Conservation (phyloP, 2,888 invertebrate species). For the Argynnis bischoffii region DNA sequence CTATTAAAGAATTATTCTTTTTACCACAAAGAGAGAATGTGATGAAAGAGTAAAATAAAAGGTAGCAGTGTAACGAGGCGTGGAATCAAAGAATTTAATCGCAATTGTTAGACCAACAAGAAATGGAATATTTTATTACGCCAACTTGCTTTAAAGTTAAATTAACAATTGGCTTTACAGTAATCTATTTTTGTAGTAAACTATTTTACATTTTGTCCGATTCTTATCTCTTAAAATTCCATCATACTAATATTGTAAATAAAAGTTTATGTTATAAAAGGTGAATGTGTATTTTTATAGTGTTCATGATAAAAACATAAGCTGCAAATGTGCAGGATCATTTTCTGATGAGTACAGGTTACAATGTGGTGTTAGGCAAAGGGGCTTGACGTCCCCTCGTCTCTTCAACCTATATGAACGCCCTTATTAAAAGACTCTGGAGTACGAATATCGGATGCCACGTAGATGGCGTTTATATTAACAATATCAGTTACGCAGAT, state of each 20-base stretch:
- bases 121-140: constrained; percentile 36
- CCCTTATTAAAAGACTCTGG: too few relatives aligned
- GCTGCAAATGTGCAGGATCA: too few relatives aligned
- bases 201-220: constrained; percentile 3
- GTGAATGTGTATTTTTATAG: not conserved
- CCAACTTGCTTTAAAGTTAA: constrained; percentile 27
- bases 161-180: constrained; percentile 24
- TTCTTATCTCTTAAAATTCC: not conserved
- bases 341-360: too few relatives aligned
- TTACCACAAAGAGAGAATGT: constrained; percentile 13
- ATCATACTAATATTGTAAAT: not conserved
- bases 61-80: constrained; percentile 31
- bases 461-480: too few relatives aligned
- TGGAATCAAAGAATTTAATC: constrained; percentile 33
- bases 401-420: too few relatives aligned
- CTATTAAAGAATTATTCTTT: constrained; percentile 14
- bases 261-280: not conserved
- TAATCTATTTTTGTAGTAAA: constrained; percentile 21
- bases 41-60: constrained; percentile 29
- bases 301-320: too few relatives aligned
- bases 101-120: constrained; percentile 30
- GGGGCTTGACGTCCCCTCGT: too few relatives aligned
- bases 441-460: too few relatives aligned
- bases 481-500: too few relatives aligned
- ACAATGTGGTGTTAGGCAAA: too few relatives aligned